Percentiles rank a stretch among this genome's conserved stretches.
phyloP scores from a whole-genome alignment of 2,113 vertebrate genomes.

The Zapornia atra region DNA sequence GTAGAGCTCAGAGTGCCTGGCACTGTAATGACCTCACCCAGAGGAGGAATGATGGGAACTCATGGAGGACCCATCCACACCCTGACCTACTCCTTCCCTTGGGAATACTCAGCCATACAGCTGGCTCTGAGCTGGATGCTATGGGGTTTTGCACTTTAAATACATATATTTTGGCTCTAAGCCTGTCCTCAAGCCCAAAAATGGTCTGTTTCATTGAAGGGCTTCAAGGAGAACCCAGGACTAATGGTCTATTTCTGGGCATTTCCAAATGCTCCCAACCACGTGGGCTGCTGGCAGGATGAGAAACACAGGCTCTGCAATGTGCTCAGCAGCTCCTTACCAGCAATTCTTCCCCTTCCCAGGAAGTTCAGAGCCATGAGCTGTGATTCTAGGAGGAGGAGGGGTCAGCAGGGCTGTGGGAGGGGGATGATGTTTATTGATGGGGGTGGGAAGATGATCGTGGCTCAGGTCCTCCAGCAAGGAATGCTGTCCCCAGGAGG shows the following conservation, averaged over 20 bases:
- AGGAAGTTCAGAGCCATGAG: not conserved
- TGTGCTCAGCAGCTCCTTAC: not conserved
- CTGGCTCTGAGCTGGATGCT: not conserved
- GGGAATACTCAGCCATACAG: not conserved
- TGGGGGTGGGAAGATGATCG: not conserved
- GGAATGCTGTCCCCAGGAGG: not conserved
- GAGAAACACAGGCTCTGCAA: not conserved
- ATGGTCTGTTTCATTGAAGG: not conserved
- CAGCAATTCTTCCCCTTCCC: not conserved
- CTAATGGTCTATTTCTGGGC: not conserved
- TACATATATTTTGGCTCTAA: not conserved
- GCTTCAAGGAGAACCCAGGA: not conserved
- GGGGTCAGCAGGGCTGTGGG: not conserved
- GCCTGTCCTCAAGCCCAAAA: not conserved
- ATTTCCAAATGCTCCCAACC: not conserved
- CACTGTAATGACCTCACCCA: fast-evolving
- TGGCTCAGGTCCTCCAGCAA: not conserved
- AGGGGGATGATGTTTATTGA: not conserved
- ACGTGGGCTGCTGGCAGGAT: not conserved
- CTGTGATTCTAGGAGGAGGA: too few relatives aligned
- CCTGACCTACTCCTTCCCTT: not conserved
- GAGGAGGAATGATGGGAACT: not conserved
- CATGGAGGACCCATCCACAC: fast-evolving
- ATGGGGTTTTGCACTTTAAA: not conserved
- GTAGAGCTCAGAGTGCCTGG: fast-evolving